Evolutionary conservation across 2,888 invertebrate genomes (phyloP), one percentile per base, ranked within the genome.

Genomic region (Timandra comae): DNA sequence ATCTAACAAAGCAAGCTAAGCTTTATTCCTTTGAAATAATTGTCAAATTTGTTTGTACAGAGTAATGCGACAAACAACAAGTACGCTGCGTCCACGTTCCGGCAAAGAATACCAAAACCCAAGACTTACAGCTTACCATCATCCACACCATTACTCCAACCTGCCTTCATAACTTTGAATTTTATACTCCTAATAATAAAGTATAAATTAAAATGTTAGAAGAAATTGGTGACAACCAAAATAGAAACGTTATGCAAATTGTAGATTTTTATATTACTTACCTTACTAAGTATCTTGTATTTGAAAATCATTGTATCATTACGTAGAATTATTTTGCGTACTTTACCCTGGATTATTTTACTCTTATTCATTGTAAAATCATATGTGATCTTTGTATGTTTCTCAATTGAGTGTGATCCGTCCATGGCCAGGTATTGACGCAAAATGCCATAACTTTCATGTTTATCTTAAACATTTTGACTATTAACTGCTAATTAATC

Each of bases 91-190:
- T 59, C 95, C 95, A 23, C 88, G 95, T 27, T 94, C 94, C 3
- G 95, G 95, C 38, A 92, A 92, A 67, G 94, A 95, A 76, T 95
- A 95, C 77, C 90, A 91, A 59, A 91, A 90, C 63, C 49, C 70
- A 30, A 62, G 65, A 6, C 56, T 57, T 27, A 43, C 59, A 27
- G 50, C 35, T 11, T 40, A 38, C 46, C 51, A 51, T 35, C 43
- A 33, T 12, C 24, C 51, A 11, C 69, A 47, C 16, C 46, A 54
- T 30, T 68, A 64, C 56, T 46, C 66, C 30, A 60, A 66, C 41
- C 39, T 67, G 35, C 69, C 69, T 1, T 68, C 60, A 11, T 24
- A 24, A 24, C 24, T 24, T n/a, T n/a, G n/a, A n/a, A n/a, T n/a
- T n/a, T n/a, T n/a, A n/a, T n/a, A n/a, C n/a, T n/a, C n/a, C n/a